Base-by-base conservation (phyloP, 2,113 vertebrate species). In the Psophia crepitans region DNA sequence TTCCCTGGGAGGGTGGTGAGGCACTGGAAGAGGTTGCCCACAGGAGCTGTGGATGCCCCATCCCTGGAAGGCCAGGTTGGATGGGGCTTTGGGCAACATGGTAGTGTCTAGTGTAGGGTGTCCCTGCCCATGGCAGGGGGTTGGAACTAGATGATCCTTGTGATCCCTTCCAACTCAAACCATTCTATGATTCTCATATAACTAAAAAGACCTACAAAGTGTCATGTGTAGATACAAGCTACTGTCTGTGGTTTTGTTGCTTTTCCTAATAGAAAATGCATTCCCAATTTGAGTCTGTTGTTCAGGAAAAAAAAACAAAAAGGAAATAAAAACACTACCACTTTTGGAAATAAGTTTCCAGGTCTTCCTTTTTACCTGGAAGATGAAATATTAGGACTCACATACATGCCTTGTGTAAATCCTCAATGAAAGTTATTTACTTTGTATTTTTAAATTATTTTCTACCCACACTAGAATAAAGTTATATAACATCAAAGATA, bases 341-440 rank as follows among this genome's bases (percentile, higher is more conserved):
- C 24, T 66, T 70, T 4, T 41, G 48, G 24, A 82, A 81, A 23
- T 32, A 84, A 66, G 24, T 57, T 41, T 33, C 26, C 26, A 48
- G 24, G 17, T 41, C 75, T 91, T 78, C 20, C 19, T 49, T 85
- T 81, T 86, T 28, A 82, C 9, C 28, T 43, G 21, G 30, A 87
- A 64, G 33, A 76, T 3, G 22, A 68, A 74, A 65, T 11, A 77
- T 7, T 30, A 74, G 12, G 20, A 60, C 7, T 43, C 4, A 1
- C 20, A 28, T 7, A 21, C 0, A 1, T 1, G 12, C n/a, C 30
- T 58, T 44, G 28, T 0, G 2, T 32, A 90, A 90, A 80, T 33
- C 43, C 33, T 56, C 17, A 64, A 44, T 46, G 26, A 54, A 82
- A 66, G 75, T 32, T 39, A 88, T 58, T 81, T 73, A 48, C 18